Percentiles rank a stretch among this genome's conserved stretches.
These are phyloP conservation scores for Patella caerulea DNA, from an alignment of 2,888 invertebrate genomes.

Conservation along the genomic window DNA sequence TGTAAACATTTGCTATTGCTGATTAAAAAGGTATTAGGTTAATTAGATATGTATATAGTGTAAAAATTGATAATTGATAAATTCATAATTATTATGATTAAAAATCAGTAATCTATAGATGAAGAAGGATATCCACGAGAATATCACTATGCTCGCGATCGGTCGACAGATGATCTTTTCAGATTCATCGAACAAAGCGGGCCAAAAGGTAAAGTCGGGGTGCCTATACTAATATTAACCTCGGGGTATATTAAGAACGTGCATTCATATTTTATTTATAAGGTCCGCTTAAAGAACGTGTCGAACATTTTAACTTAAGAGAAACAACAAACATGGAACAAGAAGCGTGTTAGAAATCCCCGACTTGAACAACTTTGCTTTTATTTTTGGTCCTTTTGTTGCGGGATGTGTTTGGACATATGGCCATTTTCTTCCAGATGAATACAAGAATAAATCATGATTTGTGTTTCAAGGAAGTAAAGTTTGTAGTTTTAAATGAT, in stretches of 20 bases:
- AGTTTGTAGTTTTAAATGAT: no score
- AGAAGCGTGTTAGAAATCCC: constrained; percentile 3
- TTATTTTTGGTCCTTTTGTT: constrained; percentile 5
- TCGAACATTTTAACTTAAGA: constrained; percentile 9
- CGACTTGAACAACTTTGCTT: constrained; percentile 5
- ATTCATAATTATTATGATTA: no score
- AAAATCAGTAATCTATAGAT: no score
- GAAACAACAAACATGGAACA: constrained; percentile 10
- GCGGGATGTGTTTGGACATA: constrained; percentile 1
- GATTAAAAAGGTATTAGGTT: no score
- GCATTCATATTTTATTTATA: constrained; percentile 9
- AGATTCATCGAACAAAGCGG: neutral
- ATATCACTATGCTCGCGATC: no score
- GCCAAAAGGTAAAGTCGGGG: constrained; percentile 3
- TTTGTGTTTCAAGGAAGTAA: no score
- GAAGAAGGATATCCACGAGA: no score
- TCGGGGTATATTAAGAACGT: neutral
- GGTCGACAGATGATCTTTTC: no score
- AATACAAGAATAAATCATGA: neutral
- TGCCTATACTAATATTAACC: neutral
- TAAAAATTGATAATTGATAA: no score
- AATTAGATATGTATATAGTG: no score
- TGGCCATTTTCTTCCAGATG: neutral
- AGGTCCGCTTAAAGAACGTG: neutral
- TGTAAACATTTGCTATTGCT: no score